Conservation (phyloP, 2,113 vertebrate species). For the Lasiurus borealis region DNA sequence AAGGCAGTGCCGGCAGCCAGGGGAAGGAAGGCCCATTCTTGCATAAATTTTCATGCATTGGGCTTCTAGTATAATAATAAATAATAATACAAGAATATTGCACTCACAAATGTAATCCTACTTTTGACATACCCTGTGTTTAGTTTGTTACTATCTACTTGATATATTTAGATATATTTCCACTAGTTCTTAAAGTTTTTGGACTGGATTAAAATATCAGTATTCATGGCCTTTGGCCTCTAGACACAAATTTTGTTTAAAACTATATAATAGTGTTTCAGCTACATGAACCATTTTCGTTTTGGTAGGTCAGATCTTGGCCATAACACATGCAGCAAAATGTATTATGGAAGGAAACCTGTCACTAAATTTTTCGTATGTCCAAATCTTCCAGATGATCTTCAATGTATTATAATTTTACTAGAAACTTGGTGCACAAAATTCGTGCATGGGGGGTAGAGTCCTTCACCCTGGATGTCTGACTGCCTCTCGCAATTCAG, state of each 20-base stretch:
- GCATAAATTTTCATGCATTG: too few species aligned
- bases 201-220: conserved; percentile 29
- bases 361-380: not conserved
- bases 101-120: not conserved
- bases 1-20: too few species aligned
- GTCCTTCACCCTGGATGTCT: too few species aligned
- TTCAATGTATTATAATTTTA: not conserved
- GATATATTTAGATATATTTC: conserved; percentile 27
- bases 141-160: not conserved
- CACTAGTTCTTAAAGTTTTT: conserved; percentile 13
- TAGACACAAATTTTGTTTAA: not conserved
- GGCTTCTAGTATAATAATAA: too few species aligned
- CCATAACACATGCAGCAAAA: not conserved
- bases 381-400: not conserved
- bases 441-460: too few species aligned
- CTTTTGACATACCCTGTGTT: not conserved
- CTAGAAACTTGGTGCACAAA: too few species aligned
- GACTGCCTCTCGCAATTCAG: too few species aligned
- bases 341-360: not conserved
- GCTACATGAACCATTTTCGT: not conserved
- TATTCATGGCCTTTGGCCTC: not conserved
- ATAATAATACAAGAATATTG: too few species aligned
- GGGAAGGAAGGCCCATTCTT: too few species aligned
- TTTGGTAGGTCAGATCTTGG: conserved; percentile 18
- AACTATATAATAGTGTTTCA: not conserved